Evolutionary conservation across 1,140 invertebrate genomes (phyloP).

Genomic region (Pygmarrhopalites habei): DNA sequence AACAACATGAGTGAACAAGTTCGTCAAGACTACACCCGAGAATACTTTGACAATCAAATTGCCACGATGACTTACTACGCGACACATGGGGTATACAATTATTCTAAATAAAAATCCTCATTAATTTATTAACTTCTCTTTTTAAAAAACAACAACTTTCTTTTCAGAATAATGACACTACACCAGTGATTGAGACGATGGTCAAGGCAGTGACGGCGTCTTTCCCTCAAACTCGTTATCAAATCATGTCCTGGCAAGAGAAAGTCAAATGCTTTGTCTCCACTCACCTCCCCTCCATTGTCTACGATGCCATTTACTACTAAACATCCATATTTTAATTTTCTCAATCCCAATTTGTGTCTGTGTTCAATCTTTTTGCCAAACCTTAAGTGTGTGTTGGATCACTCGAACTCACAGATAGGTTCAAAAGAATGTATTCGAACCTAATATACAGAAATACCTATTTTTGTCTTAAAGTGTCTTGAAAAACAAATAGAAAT

Average conservation of each 20-base stretch:
- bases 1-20: constrained; percentile 63
- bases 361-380: too few relatives aligned
- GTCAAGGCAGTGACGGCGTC: constrained; percentile 64
- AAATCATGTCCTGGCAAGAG: constrained; percentile 64
- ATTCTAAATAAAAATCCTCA: not conserved
- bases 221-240: constrained; percentile 70
- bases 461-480: too few relatives aligned
- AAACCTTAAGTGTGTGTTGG: too few relatives aligned
- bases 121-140: not conserved
- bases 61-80: constrained; percentile 35
- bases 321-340: too few relatives aligned
- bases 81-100: constrained; percentile 22
- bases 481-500: too few relatives aligned
- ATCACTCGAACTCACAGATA: too few relatives aligned
- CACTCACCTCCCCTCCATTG: constrained; percentile 65
- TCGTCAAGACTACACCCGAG: constrained; percentile 66
- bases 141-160: not conserved
- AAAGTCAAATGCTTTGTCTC: constrained; percentile 67
- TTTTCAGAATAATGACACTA: constrained; percentile 20
- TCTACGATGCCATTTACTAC: constrained; percentile 61
- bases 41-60: constrained; percentile 58
- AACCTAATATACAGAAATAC: too few relatives aligned
- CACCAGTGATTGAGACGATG: constrained; percentile 18
- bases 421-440: too few relatives aligned
- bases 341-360: too few relatives aligned